Evolutionary conservation across 2,113 vertebrate genomes (phyloP), one percentile per base, ranked within the genome.

Genomic region (Paratilapia polleni): DNA sequence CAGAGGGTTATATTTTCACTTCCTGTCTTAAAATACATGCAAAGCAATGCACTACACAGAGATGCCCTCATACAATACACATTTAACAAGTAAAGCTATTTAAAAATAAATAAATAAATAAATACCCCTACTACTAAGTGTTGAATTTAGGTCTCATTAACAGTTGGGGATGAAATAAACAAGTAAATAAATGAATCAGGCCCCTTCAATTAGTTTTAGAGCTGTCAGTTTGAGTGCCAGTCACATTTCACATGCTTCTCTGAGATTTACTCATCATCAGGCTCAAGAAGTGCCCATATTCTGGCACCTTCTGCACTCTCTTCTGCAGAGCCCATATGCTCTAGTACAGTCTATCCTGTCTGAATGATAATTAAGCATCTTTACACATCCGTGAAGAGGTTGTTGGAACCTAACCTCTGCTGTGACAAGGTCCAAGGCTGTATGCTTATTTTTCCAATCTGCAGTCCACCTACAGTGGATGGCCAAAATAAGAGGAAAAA

Each of bases 321-420:
- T 22, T 60, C 70, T 12, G 26, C 79, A 1, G 6, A 68, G 61
- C 52, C 81, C 91, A 83, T 68, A 75, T 87, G 80, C 73, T 88
- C 58, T 4, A 0, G 43, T 26, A 3, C 22, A 57, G 77, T 62
- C 73, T 41, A 52, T 81, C 64, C 26, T 77, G 58, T 85, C 86
- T 78, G 86, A 82, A 91, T 85, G 86, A 88, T 82, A 88, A 85
- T 87, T 81, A 83, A 43, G 75, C 5, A 68, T 59, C 31, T 34
- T 74, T 73, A 49, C 64, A 74, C 26, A 61, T 26, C 17, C 38
- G 43, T 58, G 73, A 8, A 74, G 54, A 76, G 59, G 54, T 78
- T 59, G 6, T 22, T 83, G 68, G 62, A 77, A 60, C 4, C 6
- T 38, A 31, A 36, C 4, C 0, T 62, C 78, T 63, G 49, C 47